Base-by-base conservation (phyloP, 1,140 invertebrate genomes). In the Monomorium pharaonis region DNA sequence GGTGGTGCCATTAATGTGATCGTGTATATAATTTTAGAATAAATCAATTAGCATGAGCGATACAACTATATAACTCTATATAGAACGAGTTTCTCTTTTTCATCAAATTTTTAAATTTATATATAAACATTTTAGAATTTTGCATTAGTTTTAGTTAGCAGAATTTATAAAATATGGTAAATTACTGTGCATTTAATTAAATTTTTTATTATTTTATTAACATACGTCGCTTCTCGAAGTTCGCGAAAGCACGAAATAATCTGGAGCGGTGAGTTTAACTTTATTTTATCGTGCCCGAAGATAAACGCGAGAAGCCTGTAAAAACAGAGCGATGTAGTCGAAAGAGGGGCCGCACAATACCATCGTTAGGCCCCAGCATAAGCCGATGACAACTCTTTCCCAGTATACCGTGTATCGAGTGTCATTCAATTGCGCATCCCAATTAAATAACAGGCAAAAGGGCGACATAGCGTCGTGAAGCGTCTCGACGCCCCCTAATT, bases 401-500 rank as follows among this genome's bases (percentile, higher is more conserved):
- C 87, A 78, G 89, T 86, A 90, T 88, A 90, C 89, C 90, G 90
- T 92, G 92, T 91, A 89, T 91, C 88, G 92, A 94, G 94, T 95
- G 94, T 95, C 94, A 94, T 94, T 94, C 94, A 95, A 94, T 95
- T 95, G 94, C 93, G 93, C 93, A 94, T 95, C 94, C 94, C 94
- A 95, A 95, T 95, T 95, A 95, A 95, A 95, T 95, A 95, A 95
- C 94, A 94, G 93, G 94, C 94, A 95, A 95, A 95, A 95, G 94
- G 94, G 94, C 94, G 94, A 95, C 94, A 93, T 94, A 93, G 94
- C 94, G 92, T 94, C 92, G 92, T 90, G 92, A 91, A 94, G 92
- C 92, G 89, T 93, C 90, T 88, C 92, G 92, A 92, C 92, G 91
- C 92, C 93, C 92, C 88, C 93, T 95, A 95, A 95, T 95, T 95